Base-by-base conservation (phyloP, 1,140 invertebrate genomes). In the Drosophila malerkotliana region DNA sequence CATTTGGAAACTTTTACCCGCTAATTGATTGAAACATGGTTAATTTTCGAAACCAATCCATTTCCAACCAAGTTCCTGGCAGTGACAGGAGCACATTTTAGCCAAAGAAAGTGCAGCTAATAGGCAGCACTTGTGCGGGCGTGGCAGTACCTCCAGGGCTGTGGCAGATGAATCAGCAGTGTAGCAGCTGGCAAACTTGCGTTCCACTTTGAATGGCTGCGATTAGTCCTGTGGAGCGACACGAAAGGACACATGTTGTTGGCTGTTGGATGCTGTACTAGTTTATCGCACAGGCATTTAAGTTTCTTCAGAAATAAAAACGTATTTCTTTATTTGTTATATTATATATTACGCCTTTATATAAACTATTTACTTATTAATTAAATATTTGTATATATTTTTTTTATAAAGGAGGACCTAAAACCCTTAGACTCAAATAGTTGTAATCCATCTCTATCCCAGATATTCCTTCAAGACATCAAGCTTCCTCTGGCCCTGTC, bases 71-170 rank as follows among this genome's bases (percentile, higher is more conserved):
- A 18, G 6, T n/a, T 30, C 39, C 34, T 55, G 71, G 51, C 73
- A 76, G 56, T 75, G 61, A 49, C 60, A 66, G 48, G 69, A 47
- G 74, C 64, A 52, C 61, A 75, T 58, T 64, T 72, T 48, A 47
- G 41, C 21, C 44, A 60, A 66, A 55, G 49, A 32, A 41, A 28
- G 41, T 52, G 74, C 72, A 87, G 87, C 87, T 85, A 85, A 85
- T 87, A 78, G 84, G 41, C 52, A 47, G 39, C 47, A 51, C 32
- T 66, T 30, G 60, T 45, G 26, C 8, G 39, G 73, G 26, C 34
- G 37, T 39, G 30, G 14, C n/a, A 28, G 30, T 10, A n/a, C 4
- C 14, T 1, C 26, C 6, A 28, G 21, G 8, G 10, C 9, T n/a
- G 12, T 14, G 28, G 1, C 0, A 15, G 14, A 12, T 68, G 64